These are phyloP conservation scores for Serripes groenlandicus DNA, from an alignment of 2,888 invertebrate species.

Conservation along the genomic window DNA sequence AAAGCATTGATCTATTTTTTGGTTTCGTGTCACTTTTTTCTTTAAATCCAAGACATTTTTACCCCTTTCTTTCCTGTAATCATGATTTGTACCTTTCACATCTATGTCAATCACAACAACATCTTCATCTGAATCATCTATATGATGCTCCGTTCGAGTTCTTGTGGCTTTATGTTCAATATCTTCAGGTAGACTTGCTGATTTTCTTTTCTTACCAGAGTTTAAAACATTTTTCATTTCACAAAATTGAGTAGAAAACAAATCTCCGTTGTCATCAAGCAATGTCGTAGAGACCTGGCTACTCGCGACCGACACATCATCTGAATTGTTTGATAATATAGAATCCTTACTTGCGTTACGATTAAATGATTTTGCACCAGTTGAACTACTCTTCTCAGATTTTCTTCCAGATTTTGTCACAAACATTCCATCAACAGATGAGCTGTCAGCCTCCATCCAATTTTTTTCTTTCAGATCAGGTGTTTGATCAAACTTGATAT, in stretches of 20 bases:
- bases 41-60: background rate
- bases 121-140: conserved; percentile 14
- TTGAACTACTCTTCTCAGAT: conserved; percentile 16
- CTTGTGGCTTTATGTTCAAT: background rate
- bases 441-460: background rate
- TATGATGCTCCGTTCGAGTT: background rate
- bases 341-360: conserved; percentile 62
- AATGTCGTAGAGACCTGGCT: conserved; percentile 71
- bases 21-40: background rate
- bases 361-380: conserved; percentile 13
- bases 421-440: background rate
- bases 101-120: conserved; percentile 9
- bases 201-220: conserved; percentile 1
- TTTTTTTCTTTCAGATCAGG: background rate
- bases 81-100: background rate
- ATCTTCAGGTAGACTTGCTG: background rate
- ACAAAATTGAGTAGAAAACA: conserved; percentile 72
- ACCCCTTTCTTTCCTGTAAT: background rate
- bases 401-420: background rate
- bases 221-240: conserved; percentile 19
- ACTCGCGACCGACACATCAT: conserved; percentile 49
- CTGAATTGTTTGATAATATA: conserved; percentile 42
- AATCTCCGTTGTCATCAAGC: conserved; percentile 69
- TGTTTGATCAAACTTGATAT: conserved; percentile 5
- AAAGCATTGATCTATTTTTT: background rate